Evolutionary conservation across 2,888 invertebrate species (phyloP).

Genomic region (Meta bourneti): DNA sequence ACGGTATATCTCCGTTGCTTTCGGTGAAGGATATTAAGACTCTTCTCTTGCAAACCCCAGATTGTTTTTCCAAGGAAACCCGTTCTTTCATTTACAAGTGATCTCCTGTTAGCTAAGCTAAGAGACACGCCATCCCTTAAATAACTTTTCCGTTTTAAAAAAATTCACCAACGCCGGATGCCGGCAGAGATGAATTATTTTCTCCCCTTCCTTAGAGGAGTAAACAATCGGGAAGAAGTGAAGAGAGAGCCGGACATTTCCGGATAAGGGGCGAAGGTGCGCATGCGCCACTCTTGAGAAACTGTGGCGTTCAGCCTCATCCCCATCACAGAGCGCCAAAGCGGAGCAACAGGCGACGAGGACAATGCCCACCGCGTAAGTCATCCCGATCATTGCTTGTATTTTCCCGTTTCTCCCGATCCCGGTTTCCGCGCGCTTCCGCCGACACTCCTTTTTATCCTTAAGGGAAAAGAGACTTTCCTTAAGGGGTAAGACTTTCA

Average conservation of each 20-base stretch:
- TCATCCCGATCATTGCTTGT: background rate
- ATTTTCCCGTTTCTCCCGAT: background rate
- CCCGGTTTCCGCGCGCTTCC: background rate
- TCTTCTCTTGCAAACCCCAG: too few relatives aligned
- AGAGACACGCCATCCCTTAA: too few relatives aligned
- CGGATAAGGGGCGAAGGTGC: background rate
- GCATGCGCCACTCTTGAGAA: conserved; percentile 53
- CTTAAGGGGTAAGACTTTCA: background rate
- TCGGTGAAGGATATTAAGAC: too few relatives aligned
- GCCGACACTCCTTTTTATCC: background rate
- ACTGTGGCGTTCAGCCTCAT: conserved; percentile 43
- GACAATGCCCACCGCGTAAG: conserved; percentile 66
- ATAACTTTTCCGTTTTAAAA: too few relatives aligned
- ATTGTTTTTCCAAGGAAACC: too few relatives aligned
- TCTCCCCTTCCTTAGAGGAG: background rate
- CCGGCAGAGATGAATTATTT: background rate
- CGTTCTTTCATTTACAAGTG: too few relatives aligned
- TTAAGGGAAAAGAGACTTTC: background rate
- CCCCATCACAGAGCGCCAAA: conserved; percentile 1
- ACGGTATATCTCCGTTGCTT: too few relatives aligned
- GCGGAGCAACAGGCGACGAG: conserved; percentile 61
- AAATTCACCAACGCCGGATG: background rate
- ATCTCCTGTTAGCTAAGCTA: too few relatives aligned
- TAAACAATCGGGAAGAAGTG: background rate
- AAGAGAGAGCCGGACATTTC: conserved; percentile 16